Evolutionary conservation across 2,888 invertebrate genomes (phyloP).

Genomic region (Phortica okadai): DNA sequence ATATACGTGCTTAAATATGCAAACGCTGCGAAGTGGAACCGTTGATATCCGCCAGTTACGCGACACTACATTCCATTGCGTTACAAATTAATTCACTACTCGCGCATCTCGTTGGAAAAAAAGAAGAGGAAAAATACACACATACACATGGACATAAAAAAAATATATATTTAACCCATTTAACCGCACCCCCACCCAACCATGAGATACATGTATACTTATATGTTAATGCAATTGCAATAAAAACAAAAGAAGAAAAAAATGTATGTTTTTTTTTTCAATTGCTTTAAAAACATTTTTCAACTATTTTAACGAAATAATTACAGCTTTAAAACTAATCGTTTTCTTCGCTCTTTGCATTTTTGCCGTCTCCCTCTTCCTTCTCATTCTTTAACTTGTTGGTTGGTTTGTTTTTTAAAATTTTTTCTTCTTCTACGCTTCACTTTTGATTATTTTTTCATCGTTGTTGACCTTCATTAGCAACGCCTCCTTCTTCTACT

Average conservation of each 20-base stretch:
- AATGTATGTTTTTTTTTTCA: neutral
- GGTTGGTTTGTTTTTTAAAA: neutral
- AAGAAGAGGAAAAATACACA: neutral
- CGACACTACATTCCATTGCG: conserved; percentile 65
- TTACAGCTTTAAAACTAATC: conserved; percentile 9
- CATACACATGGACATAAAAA: neutral
- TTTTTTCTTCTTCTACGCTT: neutral
- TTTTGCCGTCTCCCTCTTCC: neutral
- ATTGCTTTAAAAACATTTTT: conserved; percentile 17
- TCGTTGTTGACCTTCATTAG: conserved; percentile 29
- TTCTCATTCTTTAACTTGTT: neutral
- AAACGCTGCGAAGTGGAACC: conserved; percentile 76
- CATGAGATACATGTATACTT: neutral
- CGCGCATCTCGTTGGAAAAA: neutral
- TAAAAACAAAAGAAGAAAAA: conserved; percentile 15
- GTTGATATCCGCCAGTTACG: conserved; percentile 74
- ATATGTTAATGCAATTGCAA: conserved; percentile 20
- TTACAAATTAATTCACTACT: conserved; percentile 47
- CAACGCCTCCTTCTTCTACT: neutral
- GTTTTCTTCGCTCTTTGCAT: neutral
- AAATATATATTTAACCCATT: neutral
- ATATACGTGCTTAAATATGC: conserved; percentile 58
- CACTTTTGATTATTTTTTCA: conserved; percentile 1
- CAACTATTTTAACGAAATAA: conserved; percentile 20
- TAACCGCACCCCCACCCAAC: neutral